Evolutionary conservation across 2,888 invertebrate species (phyloP).

Genomic region (Scaptomyza caliginosa): DNA sequence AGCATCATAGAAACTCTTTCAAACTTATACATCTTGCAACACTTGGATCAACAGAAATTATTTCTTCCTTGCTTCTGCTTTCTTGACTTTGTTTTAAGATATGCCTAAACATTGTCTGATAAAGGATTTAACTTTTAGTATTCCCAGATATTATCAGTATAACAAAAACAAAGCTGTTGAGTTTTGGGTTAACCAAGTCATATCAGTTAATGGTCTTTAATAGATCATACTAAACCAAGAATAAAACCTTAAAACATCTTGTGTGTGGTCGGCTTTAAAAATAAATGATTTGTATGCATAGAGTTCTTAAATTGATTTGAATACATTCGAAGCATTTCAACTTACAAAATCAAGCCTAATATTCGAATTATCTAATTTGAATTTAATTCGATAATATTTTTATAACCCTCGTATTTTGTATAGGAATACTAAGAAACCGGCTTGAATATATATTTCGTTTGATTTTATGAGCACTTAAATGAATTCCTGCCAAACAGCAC

Average conservation of each 20-base stretch:
- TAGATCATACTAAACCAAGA: constrained; percentile 63
- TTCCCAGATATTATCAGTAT: background rate
- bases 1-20: background rate
- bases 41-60: too few relatives aligned
- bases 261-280: constrained; percentile 46
- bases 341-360: constrained; percentile 42
- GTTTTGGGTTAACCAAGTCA: background rate
- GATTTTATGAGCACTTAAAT: constrained; percentile 61
- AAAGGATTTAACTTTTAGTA: background rate
- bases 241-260: constrained; percentile 52
- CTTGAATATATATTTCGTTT: constrained; percentile 36
- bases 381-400: constrained; percentile 69
- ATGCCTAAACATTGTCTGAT: too few relatives aligned
- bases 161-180: background rate
- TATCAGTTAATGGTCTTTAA: constrained; percentile 70
- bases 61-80: too few relatives aligned
- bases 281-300: constrained; percentile 34
- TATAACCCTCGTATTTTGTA: constrained; percentile 35
- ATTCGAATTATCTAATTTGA: constrained; percentile 62
- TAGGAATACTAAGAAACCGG: constrained; percentile 33
- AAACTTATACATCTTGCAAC: background rate
- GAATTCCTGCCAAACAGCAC: constrained; percentile 44
- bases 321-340: constrained; percentile 31
- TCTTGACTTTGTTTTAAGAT: too few relatives aligned
- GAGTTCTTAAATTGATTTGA: constrained; percentile 38